Conservation (phyloP, 1,140 invertebrate genomes). For the Brachionus calyciflorus region DNA sequence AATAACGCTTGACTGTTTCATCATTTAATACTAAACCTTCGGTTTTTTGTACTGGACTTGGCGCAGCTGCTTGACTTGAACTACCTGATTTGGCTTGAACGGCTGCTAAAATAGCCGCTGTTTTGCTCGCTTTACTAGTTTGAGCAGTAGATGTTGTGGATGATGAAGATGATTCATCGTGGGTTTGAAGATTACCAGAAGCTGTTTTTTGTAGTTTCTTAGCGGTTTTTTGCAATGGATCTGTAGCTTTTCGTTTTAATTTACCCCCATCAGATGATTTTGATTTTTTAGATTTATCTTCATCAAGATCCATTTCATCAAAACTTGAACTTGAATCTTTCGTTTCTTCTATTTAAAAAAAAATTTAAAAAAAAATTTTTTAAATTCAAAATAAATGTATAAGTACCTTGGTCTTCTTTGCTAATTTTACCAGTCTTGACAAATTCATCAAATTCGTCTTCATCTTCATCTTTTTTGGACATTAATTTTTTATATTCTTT, state of each 20-base stretch:
- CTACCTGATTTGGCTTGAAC: conserved; percentile 26
- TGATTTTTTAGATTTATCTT: conserved; percentile 16
- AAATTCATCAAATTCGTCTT: conserved; percentile 41
- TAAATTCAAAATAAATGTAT: too few species aligned
- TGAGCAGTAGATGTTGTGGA: conserved; percentile 13
- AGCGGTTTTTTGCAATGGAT: conserved; percentile 28
- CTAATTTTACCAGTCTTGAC: conserved; percentile 29
- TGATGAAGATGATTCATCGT: background rate
- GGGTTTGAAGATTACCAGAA: background rate
- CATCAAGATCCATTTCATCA: conserved; percentile 29
- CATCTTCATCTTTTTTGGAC: conserved; percentile 28
- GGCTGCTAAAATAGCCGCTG: conserved; percentile 45
- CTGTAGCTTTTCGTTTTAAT: conserved; percentile 35
- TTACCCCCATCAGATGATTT: background rate
- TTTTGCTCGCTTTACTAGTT: conserved; percentile 34
- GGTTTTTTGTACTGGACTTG: background rate
- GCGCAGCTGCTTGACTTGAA: background rate
- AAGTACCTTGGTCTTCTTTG: conserved; percentile 29
- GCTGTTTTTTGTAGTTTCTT: conserved; percentile 20
- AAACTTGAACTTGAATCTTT: conserved; percentile 44
- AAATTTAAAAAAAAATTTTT: background rate
- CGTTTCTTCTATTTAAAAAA: background rate
- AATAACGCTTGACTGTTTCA: conserved; percentile 84
- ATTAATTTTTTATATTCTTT: conserved; percentile 47
- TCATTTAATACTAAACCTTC: conserved; percentile 83